These are phyloP conservation scores for Ochotona princeps DNA, from an alignment of 2,113 vertebrate genomes.

Conservation along the genomic window DNA sequence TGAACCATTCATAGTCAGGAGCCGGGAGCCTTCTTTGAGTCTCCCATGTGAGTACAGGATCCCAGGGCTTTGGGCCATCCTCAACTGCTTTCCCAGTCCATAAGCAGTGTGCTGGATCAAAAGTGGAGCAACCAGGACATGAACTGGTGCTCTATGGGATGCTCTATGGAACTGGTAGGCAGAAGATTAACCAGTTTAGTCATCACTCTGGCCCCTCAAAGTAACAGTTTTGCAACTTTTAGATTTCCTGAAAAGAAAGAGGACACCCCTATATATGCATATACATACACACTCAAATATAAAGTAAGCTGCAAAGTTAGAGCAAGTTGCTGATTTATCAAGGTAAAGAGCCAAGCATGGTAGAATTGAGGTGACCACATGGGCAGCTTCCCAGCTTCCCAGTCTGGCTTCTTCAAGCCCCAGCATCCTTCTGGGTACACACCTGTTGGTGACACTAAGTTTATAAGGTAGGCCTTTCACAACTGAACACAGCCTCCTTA, in stretches of 20 bases:
- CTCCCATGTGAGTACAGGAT: too few relatives aligned
- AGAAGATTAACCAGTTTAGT: too few relatives aligned
- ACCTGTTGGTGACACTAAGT: not conserved
- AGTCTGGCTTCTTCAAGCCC: not conserved
- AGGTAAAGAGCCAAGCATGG: not conserved
- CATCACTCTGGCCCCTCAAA: not conserved
- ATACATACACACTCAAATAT: not conserved
- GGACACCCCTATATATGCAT: not conserved
- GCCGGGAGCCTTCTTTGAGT: too few relatives aligned
- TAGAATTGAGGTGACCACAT: not conserved
- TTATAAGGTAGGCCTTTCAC: not conserved
- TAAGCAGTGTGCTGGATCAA: too few relatives aligned
- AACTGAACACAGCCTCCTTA: not conserved
- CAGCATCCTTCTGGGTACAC: not conserved
- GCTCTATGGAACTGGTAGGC: too few relatives aligned
- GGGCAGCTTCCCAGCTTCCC: not conserved
- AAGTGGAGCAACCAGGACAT: too few relatives aligned
- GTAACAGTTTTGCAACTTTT: not conserved
- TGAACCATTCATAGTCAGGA: too few relatives aligned
- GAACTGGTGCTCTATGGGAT: too few relatives aligned
- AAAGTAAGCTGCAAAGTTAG: not conserved
- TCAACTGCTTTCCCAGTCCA: too few relatives aligned
- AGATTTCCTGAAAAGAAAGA: not conserved
- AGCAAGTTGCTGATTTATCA: not conserved
- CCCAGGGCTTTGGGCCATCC: too few relatives aligned